A percentile compares a stretch with the other conserved stretches of the same genome.
Evolutionary conservation across 1,140 invertebrate genomes (phyloP).

Genomic region (Penaeus japonicus): DNA sequence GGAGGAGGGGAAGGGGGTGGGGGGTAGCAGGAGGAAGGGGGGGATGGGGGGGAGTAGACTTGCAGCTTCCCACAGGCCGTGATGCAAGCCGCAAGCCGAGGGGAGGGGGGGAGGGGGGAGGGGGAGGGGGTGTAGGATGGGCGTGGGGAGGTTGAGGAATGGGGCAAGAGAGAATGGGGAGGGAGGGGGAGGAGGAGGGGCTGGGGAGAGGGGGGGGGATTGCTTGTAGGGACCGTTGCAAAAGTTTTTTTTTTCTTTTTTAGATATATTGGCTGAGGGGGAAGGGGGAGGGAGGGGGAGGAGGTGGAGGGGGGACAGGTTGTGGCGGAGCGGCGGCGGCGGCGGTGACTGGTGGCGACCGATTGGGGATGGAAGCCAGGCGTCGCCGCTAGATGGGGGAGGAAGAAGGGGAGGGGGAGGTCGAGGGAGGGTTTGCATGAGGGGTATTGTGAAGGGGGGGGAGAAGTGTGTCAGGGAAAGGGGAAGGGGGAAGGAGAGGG

Average conservation of each 20-base stretch:
- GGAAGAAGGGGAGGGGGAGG: no score
- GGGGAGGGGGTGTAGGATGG: not conserved
- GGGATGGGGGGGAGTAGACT: not conserved
- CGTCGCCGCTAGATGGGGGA: no score
- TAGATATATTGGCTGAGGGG: not conserved
- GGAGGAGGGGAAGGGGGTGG: not conserved
- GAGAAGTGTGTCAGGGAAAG: no score
- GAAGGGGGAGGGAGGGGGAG: not conserved
- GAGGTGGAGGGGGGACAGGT: no score
- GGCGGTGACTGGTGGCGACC: no score
- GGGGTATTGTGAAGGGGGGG: no score
- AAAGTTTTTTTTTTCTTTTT: no score
- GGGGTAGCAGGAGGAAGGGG: not conserved
- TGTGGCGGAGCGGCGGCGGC: no score
- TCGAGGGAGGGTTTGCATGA: no score
- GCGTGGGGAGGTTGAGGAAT: not conserved
- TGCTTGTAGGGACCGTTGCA: not conserved
- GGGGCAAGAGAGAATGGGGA: not conserved
- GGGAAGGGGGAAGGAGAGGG: no score
- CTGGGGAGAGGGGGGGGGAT: not conserved
- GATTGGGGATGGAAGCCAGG: no score
- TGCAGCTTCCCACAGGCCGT: no score
- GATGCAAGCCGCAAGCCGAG: not conserved
- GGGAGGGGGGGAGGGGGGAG: not conserved
- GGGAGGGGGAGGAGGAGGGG: not conserved